Evolutionary conservation across 2,797 vertebrate species (phyloP), one percentile per base, ranked within the genome.

Genomic region (Cygnus olor): DNA sequence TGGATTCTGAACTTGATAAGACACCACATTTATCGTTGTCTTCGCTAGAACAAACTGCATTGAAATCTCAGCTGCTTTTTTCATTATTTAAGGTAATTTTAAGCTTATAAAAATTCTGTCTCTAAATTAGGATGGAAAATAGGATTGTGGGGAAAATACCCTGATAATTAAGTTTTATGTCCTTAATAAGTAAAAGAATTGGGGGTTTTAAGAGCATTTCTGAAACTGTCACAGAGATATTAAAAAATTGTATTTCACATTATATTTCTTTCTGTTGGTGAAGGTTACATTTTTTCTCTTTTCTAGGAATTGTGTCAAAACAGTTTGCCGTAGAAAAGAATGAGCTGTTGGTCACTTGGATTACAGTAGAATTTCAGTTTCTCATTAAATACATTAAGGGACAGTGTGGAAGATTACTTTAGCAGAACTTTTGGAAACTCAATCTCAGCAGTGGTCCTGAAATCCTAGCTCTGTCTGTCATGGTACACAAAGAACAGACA

Each of bases 231-330:
- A 87, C 11, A 28, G 72, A 77, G 57, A 32, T 80, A 70, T 79
- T 88, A 80, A 77, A 12, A 85, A 66, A 74, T 71, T 84, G 80
- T 78, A 71, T 56, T 74, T 90, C 57, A 68, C 22, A 30, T 83
- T 74, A 49, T 6, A 65, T 72, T 80, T 71, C 53, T 68, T 77
- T 83, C 83, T 83, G 20, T n/a, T 80, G 18, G 12, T 53, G 57
- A 88, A 80, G 77, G 69, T 94, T 88, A 93, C 61, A 64, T 72
- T 95, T 95, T 85, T 30, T 83, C 40, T 34, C 53, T 57, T 91
- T 74, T 78, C 65, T 74, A 64, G 44, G 53, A 95, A 80, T 45
- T 85, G 65, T 64, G 24, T 93, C 82, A 91, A 83, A 89, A 83
- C 40, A 92, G 71, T 87, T 93, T 83, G 69, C 24, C 57, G 56